These are phyloP conservation scores for Forbesichthys papilliferus DNA, from an alignment of 2,113 vertebrate species.

Conservation along the genomic window DNA sequence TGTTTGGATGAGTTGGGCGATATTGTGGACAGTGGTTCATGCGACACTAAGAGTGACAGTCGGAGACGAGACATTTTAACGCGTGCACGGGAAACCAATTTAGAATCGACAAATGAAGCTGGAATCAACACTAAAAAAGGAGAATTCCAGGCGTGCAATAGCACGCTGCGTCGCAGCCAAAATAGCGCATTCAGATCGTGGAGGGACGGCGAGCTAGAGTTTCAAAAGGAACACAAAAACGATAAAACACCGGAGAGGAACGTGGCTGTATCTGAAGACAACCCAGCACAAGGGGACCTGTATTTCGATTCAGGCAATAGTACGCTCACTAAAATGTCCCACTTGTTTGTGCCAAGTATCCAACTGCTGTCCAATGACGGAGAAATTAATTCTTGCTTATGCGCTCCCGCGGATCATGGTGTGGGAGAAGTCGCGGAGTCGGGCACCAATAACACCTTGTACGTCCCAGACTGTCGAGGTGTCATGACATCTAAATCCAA, in stretches of 20 bases:
- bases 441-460: slow-evolving; percentile 47
- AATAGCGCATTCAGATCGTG: slow-evolving; percentile 95
- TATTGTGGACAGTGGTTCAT: slow-evolving; percentile 71
- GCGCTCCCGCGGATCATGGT: slow-evolving; percentile 15
- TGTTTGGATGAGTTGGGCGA: slow-evolving; percentile 71
- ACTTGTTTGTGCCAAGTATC: slow-evolving; percentile 91
- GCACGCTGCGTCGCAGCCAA: slow-evolving; percentile 88
- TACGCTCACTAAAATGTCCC: slow-evolving; percentile 89
- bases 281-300: slow-evolving; percentile 28
- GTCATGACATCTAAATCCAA: slow-evolving; percentile 74
- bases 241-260: slow-evolving; percentile 50
- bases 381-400: slow-evolving; percentile 47
- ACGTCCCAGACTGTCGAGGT: slow-evolving; percentile 46
- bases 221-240: slow-evolving; percentile 78
- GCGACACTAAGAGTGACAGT: slow-evolving; percentile 76
- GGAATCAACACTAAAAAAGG: slow-evolving; percentile 83
- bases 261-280: slow-evolving; percentile 25
- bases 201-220: slow-evolving; percentile 87
- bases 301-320: slow-evolving; percentile 47
- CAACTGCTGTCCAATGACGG: slow-evolving; percentile 78
- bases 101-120: slow-evolving; percentile 66
- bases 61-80: slow-evolving; percentile 47
- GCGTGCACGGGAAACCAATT: slow-evolving; percentile 54
- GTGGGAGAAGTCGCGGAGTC: slow-evolving; percentile 21
- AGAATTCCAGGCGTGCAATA: slow-evolving; percentile 82